phyloP scores from a whole-genome alignment of 2,797 vertebrate species.

The Sebastes dallii region DNA sequence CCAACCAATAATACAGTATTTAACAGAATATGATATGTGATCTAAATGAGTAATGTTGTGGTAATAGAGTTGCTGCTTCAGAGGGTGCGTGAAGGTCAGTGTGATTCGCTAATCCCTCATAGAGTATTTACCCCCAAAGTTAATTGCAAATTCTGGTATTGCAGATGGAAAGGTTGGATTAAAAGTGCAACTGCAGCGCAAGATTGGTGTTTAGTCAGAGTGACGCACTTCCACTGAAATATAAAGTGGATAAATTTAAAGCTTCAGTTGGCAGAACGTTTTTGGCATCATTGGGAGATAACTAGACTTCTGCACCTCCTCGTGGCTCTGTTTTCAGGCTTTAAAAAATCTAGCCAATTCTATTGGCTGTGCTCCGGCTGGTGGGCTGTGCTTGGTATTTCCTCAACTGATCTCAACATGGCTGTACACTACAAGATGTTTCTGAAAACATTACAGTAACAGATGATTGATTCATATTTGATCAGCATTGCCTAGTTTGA shows the following conservation, averaged over 20 bases:
- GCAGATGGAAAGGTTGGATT: conserved; percentile 74
- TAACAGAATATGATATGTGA: conserved; percentile 56
- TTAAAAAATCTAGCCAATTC: no score
- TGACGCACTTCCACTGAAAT: not conserved
- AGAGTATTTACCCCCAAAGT: conserved; percentile 57
- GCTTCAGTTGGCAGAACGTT: no score
- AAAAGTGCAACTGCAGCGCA: conserved; percentile 45
- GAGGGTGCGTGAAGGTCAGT: conserved; percentile 61
- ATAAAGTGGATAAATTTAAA: not conserved
- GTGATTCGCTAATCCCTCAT: conserved; percentile 63
- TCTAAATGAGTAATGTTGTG: conserved; percentile 50
- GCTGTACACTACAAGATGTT: no score
- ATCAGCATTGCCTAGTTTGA: no score
- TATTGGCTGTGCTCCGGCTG: no score
- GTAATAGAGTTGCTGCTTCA: conserved; percentile 33
- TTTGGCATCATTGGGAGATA: no score
- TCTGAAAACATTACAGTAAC: no score
- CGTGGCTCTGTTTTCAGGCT: no score
- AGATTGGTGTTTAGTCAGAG: conserved; percentile 47
- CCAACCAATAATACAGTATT: conserved; percentile 65
- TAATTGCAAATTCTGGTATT: conserved; percentile 66
- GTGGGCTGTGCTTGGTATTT: no score
- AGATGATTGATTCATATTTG: no score
- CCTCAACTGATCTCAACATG: no score
- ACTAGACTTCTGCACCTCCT: no score